A percentile compares a stretch with the other conserved stretches of the same genome.
Evolutionary conservation across 92 coral and sea anemone species (phyloP).

Genomic region (Heteractis magnifica): DNA sequence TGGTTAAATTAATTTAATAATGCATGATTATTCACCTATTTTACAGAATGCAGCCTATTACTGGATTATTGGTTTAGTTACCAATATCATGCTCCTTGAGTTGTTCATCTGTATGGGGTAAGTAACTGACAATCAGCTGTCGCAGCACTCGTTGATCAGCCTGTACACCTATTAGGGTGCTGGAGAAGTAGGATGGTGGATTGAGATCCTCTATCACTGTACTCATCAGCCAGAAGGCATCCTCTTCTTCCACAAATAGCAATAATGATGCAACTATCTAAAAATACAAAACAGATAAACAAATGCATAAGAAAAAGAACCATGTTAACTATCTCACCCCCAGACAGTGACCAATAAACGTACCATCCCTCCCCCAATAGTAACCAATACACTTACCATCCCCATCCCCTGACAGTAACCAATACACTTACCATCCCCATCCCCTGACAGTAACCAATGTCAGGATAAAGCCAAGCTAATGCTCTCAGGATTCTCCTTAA

Average conservation of each 20-base stretch:
- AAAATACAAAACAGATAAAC: background rate
- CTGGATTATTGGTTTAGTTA: slow-evolving; percentile 5
- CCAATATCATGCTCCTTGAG: slow-evolving; percentile 95
- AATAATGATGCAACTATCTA: slow-evolving; percentile 94
- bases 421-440: slow-evolving; percentile 95
- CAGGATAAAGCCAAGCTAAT: slow-evolving; percentile 97
- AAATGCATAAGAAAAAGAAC: too few relatives aligned
- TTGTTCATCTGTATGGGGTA: slow-evolving; percentile 86
- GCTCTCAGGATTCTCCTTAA: slow-evolving; percentile 82
- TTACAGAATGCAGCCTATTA: too few relatives aligned
- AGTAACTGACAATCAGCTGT: slow-evolving; percentile 93
- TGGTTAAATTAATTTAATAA: background rate
- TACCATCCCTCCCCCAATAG: background rate
- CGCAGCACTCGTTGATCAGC: slow-evolving; percentile 97
- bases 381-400: background rate
- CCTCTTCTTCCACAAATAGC: slow-evolving; percentile 95
- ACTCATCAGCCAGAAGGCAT: slow-evolving; percentile 97
- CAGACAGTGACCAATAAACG: background rate
- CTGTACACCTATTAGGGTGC: slow-evolving; percentile 96
- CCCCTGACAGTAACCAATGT: slow-evolving; percentile 98
- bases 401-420: slow-evolving; percentile 99
- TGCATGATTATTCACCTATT: too few relatives aligned
- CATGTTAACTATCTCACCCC: background rate
- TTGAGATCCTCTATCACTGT: slow-evolving; percentile 92
- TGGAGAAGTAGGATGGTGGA: slow-evolving; percentile 95